A percentile compares a stretch with the other conserved stretches of the same genome.
Evolutionary conservation across 2,888 invertebrate genomes (phyloP).

Genomic region (Tillus elongatus): DNA sequence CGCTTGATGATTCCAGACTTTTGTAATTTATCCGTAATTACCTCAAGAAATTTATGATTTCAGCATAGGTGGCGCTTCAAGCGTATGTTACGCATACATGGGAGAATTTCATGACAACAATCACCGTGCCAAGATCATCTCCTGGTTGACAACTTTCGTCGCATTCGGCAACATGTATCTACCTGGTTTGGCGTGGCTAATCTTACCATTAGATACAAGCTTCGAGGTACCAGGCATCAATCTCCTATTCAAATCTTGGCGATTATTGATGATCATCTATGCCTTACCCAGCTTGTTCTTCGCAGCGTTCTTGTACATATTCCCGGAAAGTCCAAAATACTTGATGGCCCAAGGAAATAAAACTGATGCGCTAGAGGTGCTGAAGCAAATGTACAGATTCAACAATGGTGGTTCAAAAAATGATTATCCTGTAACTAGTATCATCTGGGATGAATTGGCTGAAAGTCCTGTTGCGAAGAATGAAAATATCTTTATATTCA

Average conservation of each 20-base stretch:
- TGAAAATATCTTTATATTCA: conserved; percentile 26
- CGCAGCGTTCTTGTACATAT: conserved; percentile 26
- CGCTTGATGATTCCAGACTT: too few species aligned
- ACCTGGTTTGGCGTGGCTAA: conserved; percentile 38
- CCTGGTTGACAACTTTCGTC: conserved; percentile 39
- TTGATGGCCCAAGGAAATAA: conserved; percentile 32
- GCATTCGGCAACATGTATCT: conserved; percentile 37
- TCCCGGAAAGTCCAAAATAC: conserved; percentile 42
- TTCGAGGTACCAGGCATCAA: conserved; percentile 44
- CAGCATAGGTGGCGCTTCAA: conserved; percentile 43
- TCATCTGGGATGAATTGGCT: conserved; percentile 31
- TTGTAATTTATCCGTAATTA: not conserved
- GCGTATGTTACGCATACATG: conserved; percentile 45
- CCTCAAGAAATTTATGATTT: conserved; percentile 12
- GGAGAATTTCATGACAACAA: conserved; percentile 46
- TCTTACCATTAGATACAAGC: conserved; percentile 32
- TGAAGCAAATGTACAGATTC: conserved; percentile 33
- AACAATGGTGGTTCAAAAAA: conserved; percentile 34
- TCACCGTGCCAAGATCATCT: conserved; percentile 41
- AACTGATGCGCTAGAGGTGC: conserved; percentile 32
- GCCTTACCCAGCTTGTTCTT: conserved; percentile 35
- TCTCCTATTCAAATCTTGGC: conserved; percentile 37
- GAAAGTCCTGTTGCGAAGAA: conserved; percentile 18
- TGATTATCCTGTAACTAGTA: conserved; percentile 32
- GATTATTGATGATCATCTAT: conserved; percentile 36